phyloP scores from a whole-genome alignment of 23 tunicate genomes.

The Trididemnum miniatum region DNA sequence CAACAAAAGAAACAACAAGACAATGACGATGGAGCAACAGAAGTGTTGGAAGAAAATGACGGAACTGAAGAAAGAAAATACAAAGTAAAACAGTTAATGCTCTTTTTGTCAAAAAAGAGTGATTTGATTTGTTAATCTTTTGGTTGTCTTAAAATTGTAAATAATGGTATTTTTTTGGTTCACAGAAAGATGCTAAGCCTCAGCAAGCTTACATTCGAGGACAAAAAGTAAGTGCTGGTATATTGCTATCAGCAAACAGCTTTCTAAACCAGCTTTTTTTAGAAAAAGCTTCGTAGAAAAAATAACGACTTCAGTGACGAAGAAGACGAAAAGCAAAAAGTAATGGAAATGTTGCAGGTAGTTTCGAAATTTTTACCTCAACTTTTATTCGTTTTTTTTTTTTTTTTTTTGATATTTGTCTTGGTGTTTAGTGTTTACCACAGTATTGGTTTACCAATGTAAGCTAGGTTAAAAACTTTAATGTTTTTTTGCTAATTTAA shows the following conservation, averaged over 20 bases:
- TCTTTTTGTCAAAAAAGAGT: no score
- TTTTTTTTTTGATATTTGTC: no score
- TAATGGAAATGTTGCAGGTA: conserved; percentile 84
- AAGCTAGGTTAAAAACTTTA: no score
- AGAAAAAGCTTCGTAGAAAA: conserved; percentile 68
- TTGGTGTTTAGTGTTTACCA: no score
- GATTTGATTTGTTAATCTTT: no score
- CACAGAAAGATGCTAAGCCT: background rate
- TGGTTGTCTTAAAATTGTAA: no score
- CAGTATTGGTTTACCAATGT: no score
- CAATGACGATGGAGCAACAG: background rate
- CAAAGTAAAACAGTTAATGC: background rate
- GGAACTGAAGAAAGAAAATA: background rate
- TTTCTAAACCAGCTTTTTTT: background rate
- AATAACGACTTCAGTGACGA: conserved; percentile 84
- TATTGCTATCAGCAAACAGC: background rate
- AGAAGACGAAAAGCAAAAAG: conserved; percentile 76
- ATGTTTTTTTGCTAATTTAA: no score
- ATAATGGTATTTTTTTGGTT: background rate
- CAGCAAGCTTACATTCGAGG: conserved; percentile 22
- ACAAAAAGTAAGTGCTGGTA: conserved; percentile 18
- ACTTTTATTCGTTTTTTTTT: no score
- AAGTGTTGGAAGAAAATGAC: background rate
- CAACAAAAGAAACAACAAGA: background rate
- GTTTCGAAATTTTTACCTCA: no score